Percentiles rank a stretch among this genome's conserved stretches.
These are phyloP conservation scores for Lycocorax pyrrhopterus DNA, from an alignment of 2,113 vertebrate genomes.

Conservation along the genomic window DNA sequence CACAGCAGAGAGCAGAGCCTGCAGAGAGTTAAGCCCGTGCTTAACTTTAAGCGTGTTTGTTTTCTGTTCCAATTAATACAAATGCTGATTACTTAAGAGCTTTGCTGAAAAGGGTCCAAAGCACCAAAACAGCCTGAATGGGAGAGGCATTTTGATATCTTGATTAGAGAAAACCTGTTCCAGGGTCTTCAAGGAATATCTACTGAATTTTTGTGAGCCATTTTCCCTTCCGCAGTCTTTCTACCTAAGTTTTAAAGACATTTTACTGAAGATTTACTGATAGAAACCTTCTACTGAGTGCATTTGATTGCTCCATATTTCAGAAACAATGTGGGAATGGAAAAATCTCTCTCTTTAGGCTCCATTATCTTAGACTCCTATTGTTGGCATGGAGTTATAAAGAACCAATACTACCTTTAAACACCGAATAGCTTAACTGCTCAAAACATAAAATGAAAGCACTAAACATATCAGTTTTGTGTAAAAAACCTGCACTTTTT, in stretches of 20 bases:
- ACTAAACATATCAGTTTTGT: slow-evolving; percentile 43
- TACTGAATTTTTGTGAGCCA: background rate
- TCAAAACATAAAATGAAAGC: slow-evolving; percentile 56
- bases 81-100: background rate
- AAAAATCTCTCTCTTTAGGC: slow-evolving; percentile 55
- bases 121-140: background rate
- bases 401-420: slow-evolving; percentile 28
- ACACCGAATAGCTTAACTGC: slow-evolving; percentile 36
- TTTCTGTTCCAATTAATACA: slow-evolving; percentile 2
- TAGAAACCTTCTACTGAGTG: slow-evolving; percentile 36
- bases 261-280: slow-evolving; percentile 47
- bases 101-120: background rate
- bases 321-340: slow-evolving; percentile 35
- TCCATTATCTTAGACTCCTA: slow-evolving; percentile 38
- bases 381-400: slow-evolving; percentile 31
- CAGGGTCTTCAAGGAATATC: background rate
- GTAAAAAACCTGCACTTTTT: background rate
- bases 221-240: background rate
- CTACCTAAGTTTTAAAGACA: slow-evolving; percentile 20
- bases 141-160: background rate
- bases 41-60: background rate
- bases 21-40: background rate
- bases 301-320: slow-evolving; percentile 55
- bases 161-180: background rate
- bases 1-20: background rate